Percentiles rank a stretch among this genome's conserved stretches.
Evolutionary conservation across 2,797 vertebrate genomes (phyloP).

Genomic region (Echiichthys vipera): DNA sequence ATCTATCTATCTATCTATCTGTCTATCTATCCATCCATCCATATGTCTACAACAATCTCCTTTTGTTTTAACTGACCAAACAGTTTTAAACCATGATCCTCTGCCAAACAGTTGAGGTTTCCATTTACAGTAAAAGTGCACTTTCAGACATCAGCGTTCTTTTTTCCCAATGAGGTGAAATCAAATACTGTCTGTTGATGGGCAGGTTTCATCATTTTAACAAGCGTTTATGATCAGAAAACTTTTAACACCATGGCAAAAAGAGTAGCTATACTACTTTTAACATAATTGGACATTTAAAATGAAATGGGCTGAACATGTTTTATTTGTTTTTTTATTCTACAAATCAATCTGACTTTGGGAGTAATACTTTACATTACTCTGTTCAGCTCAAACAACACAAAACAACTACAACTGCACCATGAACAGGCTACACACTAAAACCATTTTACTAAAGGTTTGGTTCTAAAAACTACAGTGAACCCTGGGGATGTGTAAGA

Average conservation of each 20-base stretch:
- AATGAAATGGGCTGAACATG: not conserved
- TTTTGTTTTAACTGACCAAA: not conserved
- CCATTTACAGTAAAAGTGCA: constrained; percentile 7
- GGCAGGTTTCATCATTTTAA: not conserved
- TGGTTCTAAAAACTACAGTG: not conserved
- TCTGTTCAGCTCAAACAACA: not conserved
- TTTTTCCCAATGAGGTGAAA: not conserved
- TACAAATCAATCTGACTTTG: not conserved
- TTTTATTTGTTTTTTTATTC: not conserved
- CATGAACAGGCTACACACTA: not conserved
- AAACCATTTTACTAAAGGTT: not conserved
- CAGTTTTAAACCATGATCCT: not conserved
- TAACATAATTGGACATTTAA: not conserved
- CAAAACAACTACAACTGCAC: not conserved
- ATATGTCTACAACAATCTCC: too few species aligned
- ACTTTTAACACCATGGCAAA: not conserved
- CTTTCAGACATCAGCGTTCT: not conserved
- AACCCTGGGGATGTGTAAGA: too few species aligned
- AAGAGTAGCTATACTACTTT: not conserved
- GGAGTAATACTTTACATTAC: not conserved
- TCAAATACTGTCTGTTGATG: not conserved
- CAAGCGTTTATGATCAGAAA: not conserved
- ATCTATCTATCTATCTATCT: too few species aligned
- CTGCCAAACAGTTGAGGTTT: not conserved
- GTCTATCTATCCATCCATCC: too few species aligned